Evolutionary conservation across 2,113 vertebrate species (phyloP).

Genomic region (Chionodraco myersi): DNA sequence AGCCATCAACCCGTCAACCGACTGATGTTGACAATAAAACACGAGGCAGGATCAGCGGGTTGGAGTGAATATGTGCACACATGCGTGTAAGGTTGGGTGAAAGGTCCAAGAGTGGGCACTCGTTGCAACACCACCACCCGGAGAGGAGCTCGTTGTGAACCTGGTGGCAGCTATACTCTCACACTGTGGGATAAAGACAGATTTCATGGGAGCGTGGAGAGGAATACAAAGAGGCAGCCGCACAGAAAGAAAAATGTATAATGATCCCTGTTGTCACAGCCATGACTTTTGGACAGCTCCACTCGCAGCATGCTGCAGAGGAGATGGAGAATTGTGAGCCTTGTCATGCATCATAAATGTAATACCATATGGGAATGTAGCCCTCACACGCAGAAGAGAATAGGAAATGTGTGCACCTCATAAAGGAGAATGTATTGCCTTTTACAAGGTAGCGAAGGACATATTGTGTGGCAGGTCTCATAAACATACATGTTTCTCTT

Average conservation of each 20-base stretch:
- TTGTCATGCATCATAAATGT: constrained; percentile 77
- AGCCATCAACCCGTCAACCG: constrained; percentile 63
- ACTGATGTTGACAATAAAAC: constrained; percentile 79
- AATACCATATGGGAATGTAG: constrained; percentile 67
- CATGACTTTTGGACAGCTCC: constrained; percentile 72
- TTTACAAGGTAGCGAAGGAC: constrained; percentile 59
- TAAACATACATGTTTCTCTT: constrained; percentile 68
- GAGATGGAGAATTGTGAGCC: constrained; percentile 66
- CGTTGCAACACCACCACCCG: constrained; percentile 32
- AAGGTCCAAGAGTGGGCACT: constrained; percentile 55
- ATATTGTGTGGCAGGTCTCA: constrained; percentile 60
- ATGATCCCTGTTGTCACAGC: constrained; percentile 71
- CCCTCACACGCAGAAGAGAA: constrained; percentile 48
- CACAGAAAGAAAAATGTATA: constrained; percentile 68
- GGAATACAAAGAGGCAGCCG: constrained; percentile 63
- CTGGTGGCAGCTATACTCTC: constrained; percentile 52
- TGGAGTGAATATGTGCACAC: constrained; percentile 47
- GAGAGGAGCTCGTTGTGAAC: constrained; percentile 44
- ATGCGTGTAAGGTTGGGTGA: constrained; percentile 40
- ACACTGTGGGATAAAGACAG: constrained; percentile 49
- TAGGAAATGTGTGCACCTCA: constrained; percentile 52
- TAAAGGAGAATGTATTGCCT: constrained; percentile 57
- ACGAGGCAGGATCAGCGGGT: constrained; percentile 63
- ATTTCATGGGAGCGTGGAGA: constrained; percentile 61
- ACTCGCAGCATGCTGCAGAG: constrained; percentile 53